Conservation (phyloP, 2,113 vertebrate genomes). For the Lanius ludovicianus region DNA sequence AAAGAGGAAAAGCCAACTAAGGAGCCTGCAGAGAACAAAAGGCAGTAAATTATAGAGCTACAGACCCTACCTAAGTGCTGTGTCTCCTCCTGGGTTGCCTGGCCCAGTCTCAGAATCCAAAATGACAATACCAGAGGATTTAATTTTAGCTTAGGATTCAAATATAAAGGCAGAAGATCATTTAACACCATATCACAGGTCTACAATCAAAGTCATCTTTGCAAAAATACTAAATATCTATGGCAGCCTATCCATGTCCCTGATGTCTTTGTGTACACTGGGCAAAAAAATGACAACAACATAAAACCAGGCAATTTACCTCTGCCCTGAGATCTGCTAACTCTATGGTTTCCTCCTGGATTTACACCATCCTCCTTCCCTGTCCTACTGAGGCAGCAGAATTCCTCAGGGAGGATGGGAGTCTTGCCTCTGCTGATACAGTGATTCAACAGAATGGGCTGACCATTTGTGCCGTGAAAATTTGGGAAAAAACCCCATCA, state of each 20-base stretch:
- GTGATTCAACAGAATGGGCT: background rate
- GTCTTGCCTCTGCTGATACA: background rate
- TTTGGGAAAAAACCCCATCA: background rate
- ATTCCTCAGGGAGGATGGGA: accelerated
- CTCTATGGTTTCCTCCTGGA: background rate
- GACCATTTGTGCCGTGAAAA: background rate
- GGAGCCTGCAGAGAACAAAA: background rate
- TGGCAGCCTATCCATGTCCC: background rate
- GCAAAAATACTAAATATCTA: background rate
- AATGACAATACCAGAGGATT: background rate
- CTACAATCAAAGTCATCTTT: background rate
- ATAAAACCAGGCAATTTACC: background rate
- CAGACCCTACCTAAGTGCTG: background rate
- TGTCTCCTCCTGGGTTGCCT: background rate
- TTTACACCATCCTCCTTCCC: background rate
- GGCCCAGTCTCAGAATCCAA: background rate
- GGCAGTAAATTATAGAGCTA: background rate
- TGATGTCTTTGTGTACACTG: background rate
- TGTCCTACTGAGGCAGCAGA: background rate
- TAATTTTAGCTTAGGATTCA: background rate
- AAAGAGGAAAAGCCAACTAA: background rate
- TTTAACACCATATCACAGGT: background rate
- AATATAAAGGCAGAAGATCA: background rate
- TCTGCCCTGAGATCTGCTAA: background rate
- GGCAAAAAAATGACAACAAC: background rate